phyloP scores from a whole-genome alignment of 2,797 vertebrate genomes.

The Anolis apletophallus region DNA sequence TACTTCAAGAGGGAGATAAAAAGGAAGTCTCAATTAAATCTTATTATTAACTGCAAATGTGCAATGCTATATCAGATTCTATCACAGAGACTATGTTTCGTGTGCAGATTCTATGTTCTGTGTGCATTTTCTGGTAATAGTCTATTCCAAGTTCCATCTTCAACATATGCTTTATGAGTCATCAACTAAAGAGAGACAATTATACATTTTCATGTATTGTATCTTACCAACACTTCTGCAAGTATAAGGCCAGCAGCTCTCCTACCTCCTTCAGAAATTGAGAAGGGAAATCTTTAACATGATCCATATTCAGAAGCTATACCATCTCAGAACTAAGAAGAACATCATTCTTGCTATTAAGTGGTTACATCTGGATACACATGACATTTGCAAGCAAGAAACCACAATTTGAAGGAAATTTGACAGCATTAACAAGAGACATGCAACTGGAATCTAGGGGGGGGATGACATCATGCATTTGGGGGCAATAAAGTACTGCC shows the following conservation, averaged over 20 bases:
- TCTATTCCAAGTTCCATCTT: neutral
- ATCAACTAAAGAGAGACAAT: neutral
- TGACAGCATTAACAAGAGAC: neutral
- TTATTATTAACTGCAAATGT: too few relatives aligned
- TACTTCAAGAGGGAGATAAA: neutral
- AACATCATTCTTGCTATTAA: neutral
- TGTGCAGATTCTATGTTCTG: neutral
- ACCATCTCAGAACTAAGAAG: neutral
- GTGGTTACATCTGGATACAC: neutral
- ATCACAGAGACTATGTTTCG: neutral
- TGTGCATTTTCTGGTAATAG: neutral
- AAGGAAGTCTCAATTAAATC: neutral
- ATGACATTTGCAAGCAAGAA: too few relatives aligned
- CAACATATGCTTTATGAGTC: neutral
- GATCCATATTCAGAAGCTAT: neutral
- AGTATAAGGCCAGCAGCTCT: neutral
- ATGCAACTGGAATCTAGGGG: neutral
- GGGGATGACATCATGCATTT: too few relatives aligned
- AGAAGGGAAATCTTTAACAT: neutral
- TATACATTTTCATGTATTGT: neutral
- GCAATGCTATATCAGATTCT: neutral
- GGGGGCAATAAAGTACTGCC: neutral
- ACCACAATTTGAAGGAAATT: neutral
- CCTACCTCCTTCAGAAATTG: neutral
- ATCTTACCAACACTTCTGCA: neutral